These are phyloP conservation scores for Macroramphosus scolopax DNA, from an alignment of 2,797 vertebrate genomes.

Conservation along the genomic window DNA sequence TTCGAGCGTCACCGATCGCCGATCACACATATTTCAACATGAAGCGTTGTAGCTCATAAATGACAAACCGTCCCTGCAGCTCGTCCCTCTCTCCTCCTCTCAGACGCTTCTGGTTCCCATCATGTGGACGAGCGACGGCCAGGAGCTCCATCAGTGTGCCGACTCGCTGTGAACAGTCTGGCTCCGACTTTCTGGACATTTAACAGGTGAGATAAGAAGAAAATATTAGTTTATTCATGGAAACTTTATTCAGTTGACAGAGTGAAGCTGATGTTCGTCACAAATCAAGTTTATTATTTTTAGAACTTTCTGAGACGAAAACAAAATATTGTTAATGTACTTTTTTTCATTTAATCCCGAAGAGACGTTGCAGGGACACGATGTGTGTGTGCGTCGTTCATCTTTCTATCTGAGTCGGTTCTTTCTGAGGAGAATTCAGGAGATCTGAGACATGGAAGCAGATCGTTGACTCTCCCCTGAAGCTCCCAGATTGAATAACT, in stretches of 20 bases:
- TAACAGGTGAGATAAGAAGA: too few species aligned
- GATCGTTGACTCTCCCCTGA: constrained; percentile 1
- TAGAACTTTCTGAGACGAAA: too few species aligned
- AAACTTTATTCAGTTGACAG: background rate
- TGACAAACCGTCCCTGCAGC: constrained; percentile 6
- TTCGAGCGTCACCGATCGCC: constrained; percentile 5
- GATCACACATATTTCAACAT: constrained; percentile 30
- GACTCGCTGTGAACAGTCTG: too few species aligned
- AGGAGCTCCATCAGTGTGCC: constrained; percentile 26
- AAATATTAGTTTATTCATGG: background rate
- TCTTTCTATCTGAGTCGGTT: too few species aligned
- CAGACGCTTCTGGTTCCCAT: constrained; percentile 1
- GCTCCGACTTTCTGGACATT: too few species aligned
- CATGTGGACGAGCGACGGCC: constrained; percentile 21
- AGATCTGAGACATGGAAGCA: constrained; percentile 18
- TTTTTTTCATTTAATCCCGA: background rate
- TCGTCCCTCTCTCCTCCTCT: constrained; percentile 10
- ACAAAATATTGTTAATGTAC: too few species aligned
- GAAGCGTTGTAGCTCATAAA: too few species aligned
- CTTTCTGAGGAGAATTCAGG: constrained; percentile 18
- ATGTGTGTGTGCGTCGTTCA: too few species aligned
- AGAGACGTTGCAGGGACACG: background rate
- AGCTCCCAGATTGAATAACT: constrained; percentile 6
- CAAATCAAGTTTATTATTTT: constrained; percentile 7
- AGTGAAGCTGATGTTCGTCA: too few species aligned